A percentile compares a stretch with the other conserved stretches of the same genome.
phyloP scores from a whole-genome alignment of 2,888 invertebrate species.

The Acrocera orbiculus region DNA sequence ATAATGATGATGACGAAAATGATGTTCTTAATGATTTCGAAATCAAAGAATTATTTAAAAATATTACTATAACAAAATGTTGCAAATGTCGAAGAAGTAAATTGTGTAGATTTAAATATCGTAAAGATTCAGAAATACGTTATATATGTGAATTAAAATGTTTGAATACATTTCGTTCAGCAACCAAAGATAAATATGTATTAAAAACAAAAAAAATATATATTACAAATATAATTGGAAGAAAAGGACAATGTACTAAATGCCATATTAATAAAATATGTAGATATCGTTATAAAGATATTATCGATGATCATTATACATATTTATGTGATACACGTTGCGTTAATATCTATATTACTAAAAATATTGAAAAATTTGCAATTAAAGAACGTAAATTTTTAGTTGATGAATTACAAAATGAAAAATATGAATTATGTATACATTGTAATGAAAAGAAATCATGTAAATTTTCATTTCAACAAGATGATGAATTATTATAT shows the following conservation, averaged over 20 bases:
- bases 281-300: slow-evolving; percentile 23
- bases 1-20: slow-evolving; percentile 15
- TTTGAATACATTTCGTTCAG: slow-evolving; percentile 31
- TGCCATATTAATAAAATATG: slow-evolving; percentile 22
- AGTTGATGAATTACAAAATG: slow-evolving; percentile 29
- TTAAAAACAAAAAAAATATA: slow-evolving; percentile 21
- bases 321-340: slow-evolving; percentile 37
- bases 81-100: slow-evolving; percentile 30
- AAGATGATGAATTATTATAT: slow-evolving; percentile 34
- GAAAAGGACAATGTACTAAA: slow-evolving; percentile 19
- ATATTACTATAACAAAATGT: slow-evolving; percentile 28
- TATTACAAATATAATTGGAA: slow-evolving; percentile 24
- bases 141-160: slow-evolving; percentile 36
- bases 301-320: slow-evolving; percentile 34
- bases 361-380: slow-evolving; percentile 37
- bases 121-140: slow-evolving; percentile 22
- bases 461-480: slow-evolving; percentile 33
- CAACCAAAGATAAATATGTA: slow-evolving; percentile 23
- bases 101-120: slow-evolving; percentile 28
- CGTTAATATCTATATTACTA: slow-evolving; percentile 36
- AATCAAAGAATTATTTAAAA: slow-evolving; percentile 30
- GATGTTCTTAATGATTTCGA: slow-evolving; percentile 23
- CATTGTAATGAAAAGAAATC: slow-evolving; percentile 34
- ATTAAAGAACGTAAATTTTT: slow-evolving; percentile 36
- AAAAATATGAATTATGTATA: slow-evolving; percentile 28